These are phyloP conservation scores for Coenobita brevimanus DNA, from an alignment of 1,140 invertebrate species.

Conservation along the genomic window DNA sequence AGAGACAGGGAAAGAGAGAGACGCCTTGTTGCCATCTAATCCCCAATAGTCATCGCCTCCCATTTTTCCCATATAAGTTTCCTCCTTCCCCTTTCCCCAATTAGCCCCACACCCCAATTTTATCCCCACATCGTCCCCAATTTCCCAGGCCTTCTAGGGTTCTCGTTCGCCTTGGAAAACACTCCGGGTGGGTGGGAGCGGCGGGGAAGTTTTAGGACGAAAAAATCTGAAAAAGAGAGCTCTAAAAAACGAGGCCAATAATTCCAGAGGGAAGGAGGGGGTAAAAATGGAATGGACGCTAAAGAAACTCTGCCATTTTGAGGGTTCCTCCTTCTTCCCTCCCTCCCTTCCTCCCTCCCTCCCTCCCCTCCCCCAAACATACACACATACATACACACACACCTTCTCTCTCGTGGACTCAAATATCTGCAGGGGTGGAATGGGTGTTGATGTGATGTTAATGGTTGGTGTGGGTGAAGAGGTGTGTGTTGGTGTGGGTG, in stretches of 20 bases:
- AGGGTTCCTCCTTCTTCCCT: not conserved
- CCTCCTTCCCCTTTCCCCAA: not conserved
- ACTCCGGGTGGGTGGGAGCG: not conserved
- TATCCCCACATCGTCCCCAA: no score
- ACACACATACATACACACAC: no score
- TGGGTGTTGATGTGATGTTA: no score
- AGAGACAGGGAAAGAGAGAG: slow-evolving; percentile 28
- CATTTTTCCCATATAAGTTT: slow-evolving; percentile 22
- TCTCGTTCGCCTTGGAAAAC: no score
- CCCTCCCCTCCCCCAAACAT: not conserved
- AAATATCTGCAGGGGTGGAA: no score
- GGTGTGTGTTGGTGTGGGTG: no score
- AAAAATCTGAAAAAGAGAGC: slow-evolving; percentile 50
- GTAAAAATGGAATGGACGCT: slow-evolving; percentile 62
- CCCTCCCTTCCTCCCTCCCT: not conserved
- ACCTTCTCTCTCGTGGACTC: not conserved
- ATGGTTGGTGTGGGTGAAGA: no score
- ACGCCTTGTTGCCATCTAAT: slow-evolving; percentile 48
- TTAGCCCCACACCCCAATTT: not conserved
- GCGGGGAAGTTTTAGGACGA: slow-evolving; percentile 27
- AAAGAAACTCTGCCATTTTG: slow-evolving; percentile 62
- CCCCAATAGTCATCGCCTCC: slow-evolving; percentile 47
- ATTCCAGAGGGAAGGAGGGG: slow-evolving; percentile 40
- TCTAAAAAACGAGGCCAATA: slow-evolving; percentile 50
- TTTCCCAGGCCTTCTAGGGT: no score